Evolutionary conservation across 2,797 vertebrate species (phyloP).

Genomic region (Coluber constrictor): DNA sequence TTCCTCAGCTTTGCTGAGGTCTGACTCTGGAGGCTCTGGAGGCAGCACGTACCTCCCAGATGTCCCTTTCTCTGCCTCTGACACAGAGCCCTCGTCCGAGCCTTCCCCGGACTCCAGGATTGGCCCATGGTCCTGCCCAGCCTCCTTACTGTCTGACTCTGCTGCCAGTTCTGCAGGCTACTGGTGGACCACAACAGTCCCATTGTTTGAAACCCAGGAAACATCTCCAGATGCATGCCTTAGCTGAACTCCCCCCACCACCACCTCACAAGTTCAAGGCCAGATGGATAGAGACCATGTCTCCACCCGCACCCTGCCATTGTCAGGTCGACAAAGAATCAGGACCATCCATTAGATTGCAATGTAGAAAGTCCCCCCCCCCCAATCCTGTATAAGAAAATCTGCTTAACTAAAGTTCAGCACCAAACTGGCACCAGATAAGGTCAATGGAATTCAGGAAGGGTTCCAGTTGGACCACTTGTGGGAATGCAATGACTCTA

Average conservation of each 20-base stretch:
- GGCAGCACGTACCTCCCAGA: no score
- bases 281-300: neutral
- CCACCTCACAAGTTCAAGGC: neutral
- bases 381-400: neutral
- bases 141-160: no score
- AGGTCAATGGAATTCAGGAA: neutral
- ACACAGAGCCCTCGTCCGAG: no score
- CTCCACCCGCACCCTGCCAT: neutral
- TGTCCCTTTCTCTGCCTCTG: no score
- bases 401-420: neutral
- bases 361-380: no score
- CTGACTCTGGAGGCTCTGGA: no score
- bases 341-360: neutral
- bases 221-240: conserved; percentile 44
- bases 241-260: conserved; percentile 3
- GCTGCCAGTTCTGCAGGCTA: no score
- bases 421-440: no score
- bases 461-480: neutral
- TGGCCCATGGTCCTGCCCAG: no score
- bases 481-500: neutral
- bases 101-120: no score
- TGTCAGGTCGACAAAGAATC: neutral
- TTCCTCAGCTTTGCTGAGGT: no score
- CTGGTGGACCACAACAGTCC: neutral
- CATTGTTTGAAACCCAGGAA: conserved; percentile 59